Conservation (phyloP, 2,888 invertebrate species). For the Brachypalpus laphriformis region DNA sequence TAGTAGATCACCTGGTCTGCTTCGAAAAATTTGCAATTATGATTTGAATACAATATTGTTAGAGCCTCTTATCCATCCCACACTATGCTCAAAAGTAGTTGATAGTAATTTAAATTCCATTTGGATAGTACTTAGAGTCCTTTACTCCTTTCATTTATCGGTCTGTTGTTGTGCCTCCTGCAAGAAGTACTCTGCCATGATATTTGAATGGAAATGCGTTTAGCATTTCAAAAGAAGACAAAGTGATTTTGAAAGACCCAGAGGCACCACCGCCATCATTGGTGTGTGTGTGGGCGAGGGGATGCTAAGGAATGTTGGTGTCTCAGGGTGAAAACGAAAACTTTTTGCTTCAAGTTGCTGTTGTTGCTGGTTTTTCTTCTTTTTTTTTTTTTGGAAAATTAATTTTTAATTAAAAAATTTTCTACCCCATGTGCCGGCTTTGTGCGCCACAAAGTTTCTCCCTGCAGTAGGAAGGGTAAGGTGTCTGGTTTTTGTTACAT, state of each 20-base stretch:
- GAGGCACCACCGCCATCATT: neutral
- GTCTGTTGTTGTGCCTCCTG: slow-evolving; percentile 4
- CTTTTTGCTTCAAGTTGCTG: slow-evolving; percentile 36
- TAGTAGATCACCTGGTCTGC: slow-evolving; percentile 31
- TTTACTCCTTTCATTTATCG: slow-evolving; percentile 19
- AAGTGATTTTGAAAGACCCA: slow-evolving; percentile 39
- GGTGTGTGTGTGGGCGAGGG: neutral
- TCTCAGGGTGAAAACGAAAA: slow-evolving; percentile 12
- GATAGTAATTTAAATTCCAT: slow-evolving; percentile 63
- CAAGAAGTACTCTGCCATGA: slow-evolving; percentile 22
- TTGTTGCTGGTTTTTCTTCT: neutral
- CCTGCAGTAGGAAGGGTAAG: slow-evolving; percentile 20
- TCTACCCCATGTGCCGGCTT: slow-evolving; percentile 47
- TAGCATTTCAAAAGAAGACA: slow-evolving; percentile 71
- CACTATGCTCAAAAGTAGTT: slow-evolving; percentile 25
- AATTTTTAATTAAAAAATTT: slow-evolving; percentile 72
- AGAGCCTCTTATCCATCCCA: slow-evolving; percentile 5
- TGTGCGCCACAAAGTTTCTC: neutral
- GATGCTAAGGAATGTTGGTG: neutral
- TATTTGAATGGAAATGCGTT: slow-evolving; percentile 65
- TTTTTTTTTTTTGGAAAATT: slow-evolving; percentile 62
- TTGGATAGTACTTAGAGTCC: slow-evolving; percentile 34
- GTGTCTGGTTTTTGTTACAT: slow-evolving; percentile 57
- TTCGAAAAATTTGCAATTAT: slow-evolving; percentile 51
- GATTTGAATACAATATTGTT: slow-evolving; percentile 38